phyloP scores from a whole-genome alignment of 2,797 vertebrate species.

The Neosilurus mollespiculum region DNA sequence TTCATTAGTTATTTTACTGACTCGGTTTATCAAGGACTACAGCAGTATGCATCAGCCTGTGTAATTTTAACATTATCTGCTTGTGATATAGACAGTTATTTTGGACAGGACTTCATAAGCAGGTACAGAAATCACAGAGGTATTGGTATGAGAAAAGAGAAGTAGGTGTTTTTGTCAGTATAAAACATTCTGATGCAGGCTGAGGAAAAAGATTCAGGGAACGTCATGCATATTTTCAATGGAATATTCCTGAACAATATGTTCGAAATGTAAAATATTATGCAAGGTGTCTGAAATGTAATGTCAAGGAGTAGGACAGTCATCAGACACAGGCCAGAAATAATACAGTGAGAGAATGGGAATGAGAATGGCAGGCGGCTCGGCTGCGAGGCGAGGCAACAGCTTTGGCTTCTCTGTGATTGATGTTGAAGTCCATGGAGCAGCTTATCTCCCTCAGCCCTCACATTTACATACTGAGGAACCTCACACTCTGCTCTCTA shows the following conservation, averaged over 20 bases:
- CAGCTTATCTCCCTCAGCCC: conserved; percentile 56
- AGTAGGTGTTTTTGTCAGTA: neutral
- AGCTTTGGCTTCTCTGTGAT: conserved; percentile 53
- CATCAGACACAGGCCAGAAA: conserved; percentile 34
- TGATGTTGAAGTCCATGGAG: conserved; percentile 60
- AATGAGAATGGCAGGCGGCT: conserved; percentile 43
- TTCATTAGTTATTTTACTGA: conserved; percentile 7
- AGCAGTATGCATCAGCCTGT: neutral
- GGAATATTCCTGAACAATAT: conserved; percentile 12
- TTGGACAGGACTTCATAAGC: neutral
- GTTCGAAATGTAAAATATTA: conserved; percentile 12
- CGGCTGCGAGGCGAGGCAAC: conserved; percentile 41
- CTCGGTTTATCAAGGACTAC: conserved; percentile 11
- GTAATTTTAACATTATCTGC: neutral
- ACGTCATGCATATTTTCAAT: neutral
- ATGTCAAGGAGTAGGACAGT: conserved; percentile 19
- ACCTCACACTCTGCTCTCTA: conserved; percentile 47
- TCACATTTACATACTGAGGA: conserved; percentile 57
- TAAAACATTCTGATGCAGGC: conserved; percentile 1
- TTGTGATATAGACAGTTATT: neutral
- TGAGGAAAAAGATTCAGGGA: neutral
- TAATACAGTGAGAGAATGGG: conserved; percentile 42
- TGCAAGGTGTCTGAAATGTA: neutral
- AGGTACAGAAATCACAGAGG: conserved; percentile 9
- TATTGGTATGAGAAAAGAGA: neutral